These are phyloP conservation scores for Holocentrus rufus DNA, from an alignment of 2,797 vertebrate genomes.

Conservation along the genomic window DNA sequence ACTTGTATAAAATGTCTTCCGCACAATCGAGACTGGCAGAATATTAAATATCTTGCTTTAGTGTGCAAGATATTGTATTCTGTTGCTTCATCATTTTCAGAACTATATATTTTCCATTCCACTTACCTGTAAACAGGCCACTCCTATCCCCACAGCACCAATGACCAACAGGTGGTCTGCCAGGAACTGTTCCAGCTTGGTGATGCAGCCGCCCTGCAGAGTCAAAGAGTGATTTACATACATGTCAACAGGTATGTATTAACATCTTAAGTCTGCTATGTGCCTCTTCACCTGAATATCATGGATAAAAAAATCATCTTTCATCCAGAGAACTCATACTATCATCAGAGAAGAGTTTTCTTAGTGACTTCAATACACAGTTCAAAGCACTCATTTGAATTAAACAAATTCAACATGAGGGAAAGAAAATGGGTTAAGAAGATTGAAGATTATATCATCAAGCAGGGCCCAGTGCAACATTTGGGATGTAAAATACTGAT, in stretches of 20 bases:
- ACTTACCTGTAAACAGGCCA: slow-evolving; percentile 89
- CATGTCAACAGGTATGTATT: not conserved
- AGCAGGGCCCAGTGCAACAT: not conserved
- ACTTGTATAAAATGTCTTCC: not conserved
- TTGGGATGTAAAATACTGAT: not conserved
- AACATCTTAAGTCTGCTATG: not conserved
- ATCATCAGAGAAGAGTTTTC: slow-evolving; percentile 32
- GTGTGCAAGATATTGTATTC: not conserved
- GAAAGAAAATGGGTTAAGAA: not conserved
- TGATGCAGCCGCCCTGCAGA: slow-evolving; percentile 87
- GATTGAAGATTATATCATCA: not conserved
- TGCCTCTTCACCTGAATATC: slow-evolving; percentile 4
- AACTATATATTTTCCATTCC: not conserved
- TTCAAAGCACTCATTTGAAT: not conserved
- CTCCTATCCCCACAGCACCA: slow-evolving; percentile 87
- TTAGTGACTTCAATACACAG: not conserved
- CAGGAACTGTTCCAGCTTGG: slow-evolving; percentile 87
- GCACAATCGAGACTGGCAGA: not conserved
- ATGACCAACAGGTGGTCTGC: slow-evolving; percentile 88
- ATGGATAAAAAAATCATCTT: slow-evolving; percentile 16
- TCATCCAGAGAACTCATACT: slow-evolving; percentile 21
- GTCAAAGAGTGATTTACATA: not conserved
- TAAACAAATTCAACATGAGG: not conserved
- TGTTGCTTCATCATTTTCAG: not conserved
- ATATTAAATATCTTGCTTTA: too few relatives aligned